Conservation (phyloP, 2,797 vertebrate genomes). For the Pagetopsis macropterus region DNA sequence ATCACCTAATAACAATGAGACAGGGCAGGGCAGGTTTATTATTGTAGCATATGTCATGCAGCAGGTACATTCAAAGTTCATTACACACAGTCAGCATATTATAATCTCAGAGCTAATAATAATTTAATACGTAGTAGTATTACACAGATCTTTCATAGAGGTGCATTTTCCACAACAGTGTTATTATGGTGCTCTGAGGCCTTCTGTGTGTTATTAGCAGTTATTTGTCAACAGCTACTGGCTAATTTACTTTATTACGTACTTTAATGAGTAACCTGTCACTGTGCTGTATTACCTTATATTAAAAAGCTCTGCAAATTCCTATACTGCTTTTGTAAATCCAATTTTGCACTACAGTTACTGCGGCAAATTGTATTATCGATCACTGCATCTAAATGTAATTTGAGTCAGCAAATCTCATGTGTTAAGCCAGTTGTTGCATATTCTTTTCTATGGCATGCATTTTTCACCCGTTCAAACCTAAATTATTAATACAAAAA, state of each 20-base stretch:
- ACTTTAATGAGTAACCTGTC: constrained; percentile 41
- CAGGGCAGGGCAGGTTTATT: constrained; percentile 1
- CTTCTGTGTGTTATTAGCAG: constrained; percentile 23
- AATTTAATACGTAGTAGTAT: constrained; percentile 32
- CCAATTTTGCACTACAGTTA: neutral
- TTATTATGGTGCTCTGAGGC: constrained; percentile 7
- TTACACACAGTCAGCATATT: constrained; percentile 27
- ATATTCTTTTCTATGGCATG: neutral
- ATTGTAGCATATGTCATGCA: constrained; percentile 15
- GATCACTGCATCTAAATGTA: constrained; percentile 7
- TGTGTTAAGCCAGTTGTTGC: neutral
- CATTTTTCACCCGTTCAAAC: neutral
- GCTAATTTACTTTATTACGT: constrained; percentile 42
- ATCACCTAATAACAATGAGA: neutral
- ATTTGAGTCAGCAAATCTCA: neutral
- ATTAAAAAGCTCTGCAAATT: constrained; percentile 24
- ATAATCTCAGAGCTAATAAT: constrained; percentile 36
- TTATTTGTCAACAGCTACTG: constrained; percentile 15
- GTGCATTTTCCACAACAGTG: neutral
- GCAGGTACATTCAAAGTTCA: constrained; percentile 14
- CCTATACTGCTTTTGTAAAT: neutral
- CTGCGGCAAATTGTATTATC: constrained; percentile 7
- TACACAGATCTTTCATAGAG: constrained; percentile 36
- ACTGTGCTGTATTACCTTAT: constrained; percentile 15
- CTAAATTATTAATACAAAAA: neutral